phyloP scores from a whole-genome alignment of 2,888 invertebrate genomes.

The Mesorhabditis sp. region DNA sequence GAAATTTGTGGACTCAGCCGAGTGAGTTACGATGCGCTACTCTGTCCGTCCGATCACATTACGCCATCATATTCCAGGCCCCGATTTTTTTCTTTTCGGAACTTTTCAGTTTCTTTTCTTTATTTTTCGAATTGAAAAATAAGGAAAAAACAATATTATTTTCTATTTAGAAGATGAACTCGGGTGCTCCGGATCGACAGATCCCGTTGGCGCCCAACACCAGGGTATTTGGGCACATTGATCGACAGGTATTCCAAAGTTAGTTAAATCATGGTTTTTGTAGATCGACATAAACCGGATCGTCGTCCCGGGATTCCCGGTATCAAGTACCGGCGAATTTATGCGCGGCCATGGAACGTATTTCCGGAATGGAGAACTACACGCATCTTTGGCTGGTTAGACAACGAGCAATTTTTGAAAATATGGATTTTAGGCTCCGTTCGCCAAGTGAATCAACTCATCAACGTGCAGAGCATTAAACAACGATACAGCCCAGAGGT shows the following conservation, averaged over 20 bases:
- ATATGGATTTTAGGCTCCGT: conserved; percentile 65
- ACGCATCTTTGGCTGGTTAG: conserved; percentile 84
- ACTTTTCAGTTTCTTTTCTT: too few species aligned
- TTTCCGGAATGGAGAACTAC: conserved; percentile 69
- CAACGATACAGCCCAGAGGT: conserved; percentile 70
- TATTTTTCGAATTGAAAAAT: too few species aligned
- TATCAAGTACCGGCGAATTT: not conserved
- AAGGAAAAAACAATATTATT: too few species aligned
- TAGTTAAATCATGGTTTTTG: too few species aligned
- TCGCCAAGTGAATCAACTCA: conserved; percentile 87
- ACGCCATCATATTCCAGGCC: too few species aligned
- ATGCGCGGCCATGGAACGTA: conserved; percentile 89
- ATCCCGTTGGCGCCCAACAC: not conserved
- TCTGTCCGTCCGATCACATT: too few species aligned
- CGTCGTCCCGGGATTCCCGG: not conserved
- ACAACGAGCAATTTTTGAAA: not conserved
- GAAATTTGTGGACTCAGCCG: too few species aligned
- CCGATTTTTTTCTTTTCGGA: too few species aligned
- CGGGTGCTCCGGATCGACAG: not conserved
- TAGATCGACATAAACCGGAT: not conserved
- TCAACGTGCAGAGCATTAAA: conserved; percentile 84
- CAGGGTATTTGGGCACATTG: not conserved
- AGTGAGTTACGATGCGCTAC: too few species aligned
- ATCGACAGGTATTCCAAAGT: not conserved
- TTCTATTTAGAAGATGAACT: not conserved